Evolutionary conservation across 2,113 vertebrate genomes (phyloP), one percentile per base, ranked within the genome.

Genomic region (Thinocorus orbignyianus): DNA sequence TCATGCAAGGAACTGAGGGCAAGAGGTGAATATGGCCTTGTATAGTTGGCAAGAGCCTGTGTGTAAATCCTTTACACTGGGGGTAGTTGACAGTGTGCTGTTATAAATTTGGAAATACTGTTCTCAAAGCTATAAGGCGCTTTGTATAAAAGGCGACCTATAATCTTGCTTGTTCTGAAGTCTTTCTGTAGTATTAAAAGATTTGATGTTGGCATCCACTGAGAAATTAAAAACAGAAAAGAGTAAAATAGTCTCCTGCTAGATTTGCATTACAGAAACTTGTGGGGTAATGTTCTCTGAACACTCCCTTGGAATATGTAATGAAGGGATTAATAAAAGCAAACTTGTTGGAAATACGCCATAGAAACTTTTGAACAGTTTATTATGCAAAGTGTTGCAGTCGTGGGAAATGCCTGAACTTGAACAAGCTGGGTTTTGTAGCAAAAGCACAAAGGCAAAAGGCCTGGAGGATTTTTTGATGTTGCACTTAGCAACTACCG

Each of bases 351-450:
- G 84, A 77, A 69, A 33, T 35, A 26, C 10, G 64, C 82, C 88
- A 66, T 69, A 49, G 73, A 72, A 88, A 81, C 78, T 81, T 90
- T 72, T 83, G 69, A 88, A 28, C 39, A 69, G 35, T 71, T 86
- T 85, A 41, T 58, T 79, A 78, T 79, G 71, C 74, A 39, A 92
- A 90, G 33, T 37, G 35, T 26, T 66, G 35, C 83, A 92, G 85
- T 78, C 6, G 2, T 94, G 92, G 95, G 92, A 95, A 96, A 81
- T 77, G 55, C n/a, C 78, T 92, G 51, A 83, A 52, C 48, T 95
- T 93, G 85, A 92, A 92, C 90, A 92, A 95, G 86, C 70, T 35
- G 48, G 74, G 51, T 86, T 92, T 78, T 89, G 88, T 94, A 46
- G 55, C 35, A 42, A 60, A 90, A 95, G 54, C 62, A 77, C 84